A percentile compares a stretch with the other conserved stretches of the same genome.
phyloP scores from a whole-genome alignment of 2,888 invertebrate species.

The Scrobipalpa atriplicella region DNA sequence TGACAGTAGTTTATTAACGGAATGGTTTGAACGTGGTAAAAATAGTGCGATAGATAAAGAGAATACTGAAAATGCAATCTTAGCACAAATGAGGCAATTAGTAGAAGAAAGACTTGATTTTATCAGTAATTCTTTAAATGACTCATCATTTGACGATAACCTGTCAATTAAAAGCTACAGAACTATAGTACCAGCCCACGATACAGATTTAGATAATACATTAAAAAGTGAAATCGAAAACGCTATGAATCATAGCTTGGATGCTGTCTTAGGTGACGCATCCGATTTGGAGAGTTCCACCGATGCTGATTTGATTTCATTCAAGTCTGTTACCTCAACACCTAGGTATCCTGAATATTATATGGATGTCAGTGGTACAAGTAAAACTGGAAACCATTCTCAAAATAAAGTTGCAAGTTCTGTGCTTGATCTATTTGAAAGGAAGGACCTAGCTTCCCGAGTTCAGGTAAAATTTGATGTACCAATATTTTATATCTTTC shows the following conservation, averaged over 20 bases:
- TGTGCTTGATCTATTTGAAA: conserved; percentile 64
- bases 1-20: conserved; percentile 39
- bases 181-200: conserved; percentile 40
- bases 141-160: conserved; percentile 40
- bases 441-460: conserved; percentile 49
- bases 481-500: not conserved
- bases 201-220: conserved; percentile 41
- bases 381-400: not conserved
- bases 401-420: conserved; percentile 38
- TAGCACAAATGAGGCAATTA: conserved; percentile 47
- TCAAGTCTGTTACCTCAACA: conserved; percentile 55
- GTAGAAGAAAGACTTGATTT: conserved; percentile 57
- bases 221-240: conserved; percentile 45
- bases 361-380: conserved; percentile 46
- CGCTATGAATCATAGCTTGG: conserved; percentile 48
- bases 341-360: conserved; percentile 63
- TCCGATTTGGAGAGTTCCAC: conserved; percentile 38
- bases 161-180: conserved; percentile 47
- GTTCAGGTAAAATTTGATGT: conserved; percentile 44
- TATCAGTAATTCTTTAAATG: conserved; percentile 41
- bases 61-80: conserved; percentile 39
- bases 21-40: conserved; percentile 41
- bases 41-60: conserved; percentile 27
- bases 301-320: conserved; percentile 60
- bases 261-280: conserved; percentile 43